These are phyloP conservation scores for Bujurquina vittata DNA, from an alignment of 2,113 vertebrate genomes.

Conservation along the genomic window DNA sequence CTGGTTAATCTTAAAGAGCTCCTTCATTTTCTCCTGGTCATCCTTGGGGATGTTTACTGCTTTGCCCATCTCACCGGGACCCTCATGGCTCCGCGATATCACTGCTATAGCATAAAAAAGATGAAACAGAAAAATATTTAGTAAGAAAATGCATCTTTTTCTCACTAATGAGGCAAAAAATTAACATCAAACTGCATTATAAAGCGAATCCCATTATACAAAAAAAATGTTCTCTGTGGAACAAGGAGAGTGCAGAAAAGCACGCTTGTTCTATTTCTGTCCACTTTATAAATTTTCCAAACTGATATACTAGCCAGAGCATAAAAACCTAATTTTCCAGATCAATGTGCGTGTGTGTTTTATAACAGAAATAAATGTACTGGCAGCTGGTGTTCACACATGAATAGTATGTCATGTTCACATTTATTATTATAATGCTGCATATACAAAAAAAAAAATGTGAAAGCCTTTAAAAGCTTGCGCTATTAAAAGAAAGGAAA, in stretches of 20 bases:
- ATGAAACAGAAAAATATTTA: not conserved
- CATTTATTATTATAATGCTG: not conserved
- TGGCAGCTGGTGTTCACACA: not conserved
- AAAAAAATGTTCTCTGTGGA: not conserved
- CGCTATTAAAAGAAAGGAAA: not conserved
- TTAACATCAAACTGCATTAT: not conserved
- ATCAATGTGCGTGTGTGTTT: not conserved
- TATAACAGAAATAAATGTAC: not conserved
- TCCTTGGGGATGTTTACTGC: slow-evolving; percentile 92
- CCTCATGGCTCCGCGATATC: slow-evolving; percentile 93
- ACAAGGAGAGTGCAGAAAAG: slow-evolving; percentile 1
- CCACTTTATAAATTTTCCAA: not conserved
- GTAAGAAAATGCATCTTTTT: not conserved
- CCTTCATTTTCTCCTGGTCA: slow-evolving; percentile 98
- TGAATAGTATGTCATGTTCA: not conserved
- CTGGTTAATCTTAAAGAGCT: slow-evolving; percentile 98
- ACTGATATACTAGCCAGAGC: not conserved
- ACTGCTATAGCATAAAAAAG: slow-evolving; percentile 81
- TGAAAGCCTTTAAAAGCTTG: not conserved
- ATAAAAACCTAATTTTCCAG: slow-evolving; percentile 15
- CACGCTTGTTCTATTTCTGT: not conserved
- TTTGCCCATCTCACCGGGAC: slow-evolving; percentile 97
- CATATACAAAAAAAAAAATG: not conserved
- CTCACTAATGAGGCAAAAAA: not conserved
- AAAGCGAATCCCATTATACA: not conserved